phyloP scores from a whole-genome alignment of 2,888 invertebrate species.

The Hydraecia micacea region DNA sequence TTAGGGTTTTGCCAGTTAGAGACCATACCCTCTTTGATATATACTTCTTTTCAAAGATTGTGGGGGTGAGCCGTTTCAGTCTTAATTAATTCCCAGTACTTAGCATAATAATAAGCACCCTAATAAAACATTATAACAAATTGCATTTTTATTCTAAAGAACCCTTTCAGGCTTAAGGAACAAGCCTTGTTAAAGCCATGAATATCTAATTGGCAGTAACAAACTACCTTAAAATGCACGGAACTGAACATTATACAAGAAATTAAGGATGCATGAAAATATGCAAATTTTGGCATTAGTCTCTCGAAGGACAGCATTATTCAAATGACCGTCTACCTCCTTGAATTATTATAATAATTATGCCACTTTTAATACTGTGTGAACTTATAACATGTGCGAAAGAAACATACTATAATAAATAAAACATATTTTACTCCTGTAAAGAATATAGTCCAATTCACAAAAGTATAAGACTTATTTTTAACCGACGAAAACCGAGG shows the following conservation, averaged over 20 bases:
- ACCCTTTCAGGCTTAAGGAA: conserved; percentile 5
- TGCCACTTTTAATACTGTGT: background rate
- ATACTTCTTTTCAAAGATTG: background rate
- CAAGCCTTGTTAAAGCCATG: conserved; percentile 8
- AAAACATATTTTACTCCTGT: background rate
- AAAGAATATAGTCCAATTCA: background rate
- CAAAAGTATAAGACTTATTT: background rate
- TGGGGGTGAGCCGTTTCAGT: background rate
- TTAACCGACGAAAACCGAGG: too few species aligned
- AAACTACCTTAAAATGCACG: conserved; percentile 27
- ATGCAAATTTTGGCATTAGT: conserved; percentile 58
- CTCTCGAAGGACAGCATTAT: conserved; percentile 44
- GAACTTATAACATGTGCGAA: background rate
- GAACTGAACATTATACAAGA: conserved; percentile 49
- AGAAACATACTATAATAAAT: background rate
- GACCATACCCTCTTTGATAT: background rate
- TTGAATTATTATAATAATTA: conserved; percentile 32
- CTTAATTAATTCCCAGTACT: conserved; percentile 14
- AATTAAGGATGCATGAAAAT: conserved; percentile 67
- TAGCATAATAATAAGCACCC: conserved; percentile 6
- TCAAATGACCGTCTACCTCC: conserved; percentile 34
- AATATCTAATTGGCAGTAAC: conserved; percentile 33
- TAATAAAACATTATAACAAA: conserved; percentile 34
- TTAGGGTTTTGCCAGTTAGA: too few species aligned
- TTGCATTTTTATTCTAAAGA: conserved; percentile 35